Base-by-base conservation (phyloP, 1,140 invertebrate species). In the Antheraea pernyi region DNA sequence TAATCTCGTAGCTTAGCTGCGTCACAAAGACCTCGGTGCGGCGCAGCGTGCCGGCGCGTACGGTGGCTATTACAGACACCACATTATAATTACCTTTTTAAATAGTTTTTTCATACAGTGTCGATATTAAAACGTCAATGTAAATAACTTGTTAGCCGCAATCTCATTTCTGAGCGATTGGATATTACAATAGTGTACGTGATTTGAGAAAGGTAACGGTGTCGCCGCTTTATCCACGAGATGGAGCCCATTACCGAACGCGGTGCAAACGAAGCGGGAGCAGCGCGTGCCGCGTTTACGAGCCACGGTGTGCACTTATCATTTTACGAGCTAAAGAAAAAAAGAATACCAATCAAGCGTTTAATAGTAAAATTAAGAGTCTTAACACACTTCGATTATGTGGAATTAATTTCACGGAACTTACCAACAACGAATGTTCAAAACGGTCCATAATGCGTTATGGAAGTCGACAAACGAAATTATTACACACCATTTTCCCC, bases 141-240 rank as follows among this genome's bases (percentile, higher is more conserved):
- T 92, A 92, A 92, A 91, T 92, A 92, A 92, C 89, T 92, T 91
- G 89, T 91, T 91, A 91, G 89, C 88, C 86, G 89, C 89, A 89
- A 91, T 91, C 89, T 91, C 89, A 91, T 91, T 91, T 91, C 89
- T 88, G 81, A 80, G 79, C 86, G 85, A 91, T 91, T 91, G 89
- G 86, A 91, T 89, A 90, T 91, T 89, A 91, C 89, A 91, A 91
- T 91, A 91, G 89, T 91, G 89, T 89, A 91, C 89, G 89, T 91
- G 89, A 89, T 89, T 89, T 86, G 88, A 88, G 87, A 89, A 89
- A 89, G 85, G 88, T 90, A 91, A 91, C 88, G 88, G 88, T 91
- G 84, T 87, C 82, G 76, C 76, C 76, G 86, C 88, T 87, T 89
- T 90, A 90, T 91, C 89, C 89, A 83, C 83, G 82, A 83, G 88